Evolutionary conservation across 2,113 vertebrate species (phyloP).

Genomic region (Pantherophis guttatus): DNA sequence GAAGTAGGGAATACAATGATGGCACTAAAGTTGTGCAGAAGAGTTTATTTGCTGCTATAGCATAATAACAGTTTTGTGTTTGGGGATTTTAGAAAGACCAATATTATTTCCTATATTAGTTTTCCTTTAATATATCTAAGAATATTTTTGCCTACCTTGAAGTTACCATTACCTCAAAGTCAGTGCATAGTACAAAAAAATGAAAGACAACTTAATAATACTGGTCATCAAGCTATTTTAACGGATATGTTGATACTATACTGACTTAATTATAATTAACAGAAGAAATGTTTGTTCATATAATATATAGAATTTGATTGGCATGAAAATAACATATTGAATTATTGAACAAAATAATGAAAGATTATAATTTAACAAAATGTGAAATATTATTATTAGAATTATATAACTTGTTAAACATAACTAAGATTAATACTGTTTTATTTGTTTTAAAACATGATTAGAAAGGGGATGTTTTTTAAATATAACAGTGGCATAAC

Average conservation of each 20-base stretch:
- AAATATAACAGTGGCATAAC: too few species aligned
- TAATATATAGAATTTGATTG: neutral
- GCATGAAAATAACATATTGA: too few species aligned
- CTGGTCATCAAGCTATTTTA: constrained; percentile 22
- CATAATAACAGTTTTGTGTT: neutral
- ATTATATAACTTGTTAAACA: too few species aligned
- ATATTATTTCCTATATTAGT: constrained; percentile 28
- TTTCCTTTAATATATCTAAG: constrained; percentile 30
- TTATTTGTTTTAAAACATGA: too few species aligned
- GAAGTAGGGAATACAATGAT: neutral
- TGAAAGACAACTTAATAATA: constrained; percentile 7
- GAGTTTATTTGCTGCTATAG: neutral
- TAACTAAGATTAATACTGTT: too few species aligned
- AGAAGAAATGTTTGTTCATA: constrained; percentile 28
- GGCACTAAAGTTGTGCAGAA: constrained; percentile 9
- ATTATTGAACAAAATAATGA: too few species aligned
- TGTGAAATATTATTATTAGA: too few species aligned
- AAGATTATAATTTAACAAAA: too few species aligned
- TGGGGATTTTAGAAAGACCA: neutral
- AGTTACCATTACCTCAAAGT: constrained; percentile 23
- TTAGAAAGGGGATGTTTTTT: too few species aligned
- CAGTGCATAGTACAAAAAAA: constrained; percentile 22
- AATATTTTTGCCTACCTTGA: constrained; percentile 22
- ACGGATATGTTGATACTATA: constrained; percentile 16
- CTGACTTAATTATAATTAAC: constrained; percentile 45